Conservation (phyloP, 2,797 vertebrate species). For the Malacoraja senta region DNA sequence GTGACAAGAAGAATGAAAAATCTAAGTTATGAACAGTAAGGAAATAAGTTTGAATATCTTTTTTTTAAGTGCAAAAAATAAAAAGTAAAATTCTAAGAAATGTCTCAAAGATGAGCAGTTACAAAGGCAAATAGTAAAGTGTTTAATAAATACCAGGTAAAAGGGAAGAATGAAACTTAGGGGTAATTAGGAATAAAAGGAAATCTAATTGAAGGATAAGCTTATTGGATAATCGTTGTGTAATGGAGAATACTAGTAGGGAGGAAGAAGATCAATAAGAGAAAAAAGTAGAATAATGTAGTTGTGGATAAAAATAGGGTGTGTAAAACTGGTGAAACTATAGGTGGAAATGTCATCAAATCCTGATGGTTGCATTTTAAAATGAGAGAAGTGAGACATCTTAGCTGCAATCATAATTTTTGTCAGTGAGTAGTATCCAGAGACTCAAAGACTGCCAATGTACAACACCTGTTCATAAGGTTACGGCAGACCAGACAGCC, state of each 20-base stretch:
- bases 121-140: neutral
- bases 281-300: no score
- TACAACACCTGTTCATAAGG: neutral
- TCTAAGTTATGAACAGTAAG: neutral
- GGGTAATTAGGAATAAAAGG: no score
- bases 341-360: neutral
- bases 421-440: neutral
- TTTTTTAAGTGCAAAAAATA: neutral
- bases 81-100: neutral
- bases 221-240: neutral
- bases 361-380: neutral
- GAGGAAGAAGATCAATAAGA: neutral
- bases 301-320: neutral
- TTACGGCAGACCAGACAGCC: neutral
- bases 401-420: neutral
- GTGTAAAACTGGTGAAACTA: neutral
- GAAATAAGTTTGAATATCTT: neutral
- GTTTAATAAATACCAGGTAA: neutral
- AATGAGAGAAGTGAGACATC: neutral
- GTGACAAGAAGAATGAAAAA: neutral
- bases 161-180: neutral
- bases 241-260: neutral
- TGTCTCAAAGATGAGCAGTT: neutral
- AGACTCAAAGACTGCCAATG: neutral
- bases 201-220: neutral